Evolutionary conservation across 2,113 vertebrate species (phyloP), one percentile per base, ranked within the genome.

Genomic region (Platysternon megacephalum): DNA sequence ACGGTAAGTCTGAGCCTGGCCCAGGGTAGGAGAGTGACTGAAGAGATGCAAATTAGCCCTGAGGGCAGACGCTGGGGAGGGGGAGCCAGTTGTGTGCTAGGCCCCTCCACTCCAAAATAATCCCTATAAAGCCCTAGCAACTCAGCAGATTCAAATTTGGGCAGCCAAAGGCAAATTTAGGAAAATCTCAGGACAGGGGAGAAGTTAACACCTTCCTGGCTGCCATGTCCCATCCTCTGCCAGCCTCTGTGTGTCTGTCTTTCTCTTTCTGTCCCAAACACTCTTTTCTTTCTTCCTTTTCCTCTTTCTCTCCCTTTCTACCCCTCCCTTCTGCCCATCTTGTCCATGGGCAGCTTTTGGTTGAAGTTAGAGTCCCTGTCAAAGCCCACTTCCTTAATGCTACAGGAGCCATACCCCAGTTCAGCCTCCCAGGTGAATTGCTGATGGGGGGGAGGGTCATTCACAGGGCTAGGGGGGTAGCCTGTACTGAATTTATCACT

Each of bases 1-100:
- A 99, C 98, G 44, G 99, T 99, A 96, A 97, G 95, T 82, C 72
- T 82, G 58, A 32, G 39, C 58, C n/a, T 55, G 16, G 14, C 17
- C 86, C 14, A 74, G 90, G 89, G n/a, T 5, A 32, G 55, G 49
- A 85, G 85, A 85, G 76, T 39, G 22, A 52, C 32, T 56, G 5
- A 29, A 58, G 58, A 11, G 53, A 28, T 1, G 8, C 55, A 26
- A 21, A 51, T 29, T 53, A 52, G 7, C 21, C 11, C 2, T 29
- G 22, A 68, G 8, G 42, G 35, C 0, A 5, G 81, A 32, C 51
- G 39, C 91, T 93, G 93, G 82, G 39, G 22, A 5, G 32, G 86
- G 81, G 52, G 84, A 81, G n/a, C 51, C 42, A 61, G 4, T n/a
- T 91, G 49, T 24, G 74, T 94, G 51, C 29, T 86, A 85, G 74